These are phyloP conservation scores for Sakesphorus luctuosus DNA, from an alignment of 2,113 vertebrate genomes.

Conservation along the genomic window DNA sequence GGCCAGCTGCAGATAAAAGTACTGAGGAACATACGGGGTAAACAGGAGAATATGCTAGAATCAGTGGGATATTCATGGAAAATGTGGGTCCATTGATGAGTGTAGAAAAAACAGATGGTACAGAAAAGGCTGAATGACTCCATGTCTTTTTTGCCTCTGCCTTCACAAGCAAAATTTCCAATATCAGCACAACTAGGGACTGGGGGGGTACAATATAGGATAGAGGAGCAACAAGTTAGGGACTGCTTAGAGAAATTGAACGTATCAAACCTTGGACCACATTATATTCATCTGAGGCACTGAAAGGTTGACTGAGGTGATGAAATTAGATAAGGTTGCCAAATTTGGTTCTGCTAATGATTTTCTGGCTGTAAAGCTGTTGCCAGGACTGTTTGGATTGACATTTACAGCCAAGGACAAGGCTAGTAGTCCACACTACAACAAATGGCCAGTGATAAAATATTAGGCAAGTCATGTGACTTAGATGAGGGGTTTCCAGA, in stretches of 20 bases:
- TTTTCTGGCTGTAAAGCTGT: background rate
- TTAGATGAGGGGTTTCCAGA: background rate
- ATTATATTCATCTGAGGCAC: background rate
- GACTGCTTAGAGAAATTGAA: background rate
- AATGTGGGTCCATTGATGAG: background rate
- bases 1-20: background rate
- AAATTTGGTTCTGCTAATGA: background rate
- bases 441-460: background rate
- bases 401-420: background rate
- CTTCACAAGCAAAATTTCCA: background rate
- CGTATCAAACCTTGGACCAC: background rate
- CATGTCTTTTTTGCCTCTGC: background rate
- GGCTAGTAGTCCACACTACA: background rate
- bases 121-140: slow-evolving; percentile 11
- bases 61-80: background rate
- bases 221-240: background rate
- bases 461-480: background rate
- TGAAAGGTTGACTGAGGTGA: background rate
- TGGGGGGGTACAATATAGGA: background rate
- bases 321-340: background rate
- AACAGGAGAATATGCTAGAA: background rate
- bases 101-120: slow-evolving; percentile 24
- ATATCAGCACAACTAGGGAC: background rate
- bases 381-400: background rate
- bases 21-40: background rate